Conservation (phyloP, 2,888 invertebrate genomes). For the Aleiodes testaceus region DNA sequence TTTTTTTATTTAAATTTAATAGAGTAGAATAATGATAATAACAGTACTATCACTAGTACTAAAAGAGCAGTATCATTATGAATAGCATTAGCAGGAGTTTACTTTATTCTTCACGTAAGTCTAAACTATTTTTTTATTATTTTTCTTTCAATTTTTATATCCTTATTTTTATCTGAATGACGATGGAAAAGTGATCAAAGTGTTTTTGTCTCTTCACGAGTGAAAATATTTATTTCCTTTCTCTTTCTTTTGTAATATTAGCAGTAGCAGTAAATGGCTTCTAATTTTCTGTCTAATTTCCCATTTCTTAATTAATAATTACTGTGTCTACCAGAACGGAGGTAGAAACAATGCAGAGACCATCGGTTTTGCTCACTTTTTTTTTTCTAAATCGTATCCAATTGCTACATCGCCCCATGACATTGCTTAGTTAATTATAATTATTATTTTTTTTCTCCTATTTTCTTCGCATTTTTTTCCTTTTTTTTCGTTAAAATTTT, state of each 20-base stretch:
- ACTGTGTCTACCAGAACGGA: slow-evolving; percentile 66
- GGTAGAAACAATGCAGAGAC: slow-evolving; percentile 59
- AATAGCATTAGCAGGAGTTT: slow-evolving; percentile 50
- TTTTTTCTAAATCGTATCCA: slow-evolving; percentile 43
- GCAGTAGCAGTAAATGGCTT: slow-evolving; percentile 49
- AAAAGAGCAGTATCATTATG: slow-evolving; percentile 41
- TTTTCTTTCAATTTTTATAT: slow-evolving; percentile 14
- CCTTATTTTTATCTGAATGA: slow-evolving; percentile 21
- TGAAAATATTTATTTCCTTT: slow-evolving; percentile 30
- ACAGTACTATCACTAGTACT: slow-evolving; percentile 53
- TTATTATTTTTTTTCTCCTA: slow-evolving; percentile 43
- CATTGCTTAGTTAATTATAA: slow-evolving; percentile 58
- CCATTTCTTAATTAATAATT: slow-evolving; percentile 54
- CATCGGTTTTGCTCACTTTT: slow-evolving; percentile 31
- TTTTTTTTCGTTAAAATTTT: slow-evolving; percentile 42
- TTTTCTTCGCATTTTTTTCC: slow-evolving; percentile 31
- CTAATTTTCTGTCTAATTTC: slow-evolving; percentile 46
- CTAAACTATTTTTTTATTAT: slow-evolving; percentile 29
- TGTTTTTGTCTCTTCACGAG: slow-evolving; percentile 17
- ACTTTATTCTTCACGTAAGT: slow-evolving; percentile 28
- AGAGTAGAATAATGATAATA: slow-evolving; percentile 54
- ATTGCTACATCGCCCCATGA: slow-evolving; percentile 65
- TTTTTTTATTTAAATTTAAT: slow-evolving; percentile 43
- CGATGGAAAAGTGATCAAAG: slow-evolving; percentile 25
- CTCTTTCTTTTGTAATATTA: slow-evolving; percentile 45